Base-by-base conservation (phyloP, 2,797 vertebrate genomes). In the Etheostoma nigrum region DNA sequence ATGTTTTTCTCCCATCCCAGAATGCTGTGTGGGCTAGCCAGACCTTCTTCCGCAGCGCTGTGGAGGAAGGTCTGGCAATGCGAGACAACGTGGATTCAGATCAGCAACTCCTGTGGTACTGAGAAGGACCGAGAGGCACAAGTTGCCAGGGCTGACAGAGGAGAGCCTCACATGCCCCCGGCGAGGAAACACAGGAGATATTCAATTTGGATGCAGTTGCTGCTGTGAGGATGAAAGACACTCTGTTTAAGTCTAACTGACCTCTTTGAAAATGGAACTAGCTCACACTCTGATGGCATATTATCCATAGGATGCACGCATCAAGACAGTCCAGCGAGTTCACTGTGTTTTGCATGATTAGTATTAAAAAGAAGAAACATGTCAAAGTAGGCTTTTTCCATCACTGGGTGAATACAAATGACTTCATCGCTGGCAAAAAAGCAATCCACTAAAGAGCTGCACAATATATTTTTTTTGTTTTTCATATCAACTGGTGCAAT, bases 201-300 rank as follows among this genome's bases (percentile, higher is more conserved):
- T 58, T 74, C 27, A 27, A 61, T 81, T 71, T 23, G 63, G 19
- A 77, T 77, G 73, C 69, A 72, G 74, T 67, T 59, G 70, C 44
- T 48, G 74, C 58, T 33, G 58, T 47, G 49, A 76, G 19, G 44
- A 44, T n/a, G 25, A 75, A 63, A 78, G 25, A 49, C 47, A 42
- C 33, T 51, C 23, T 63, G 54, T 44, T 25, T 23, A 60, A 42
- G 45, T 25, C 18, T 19, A 25, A 30, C 23, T 21, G 61, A 76
- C 53, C 53, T 25, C 33, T 42, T 16, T 23, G 18, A 53, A 36
- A 45, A 71, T 5, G 21, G 12, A 12, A 74, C 51, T 25, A 45
- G 11, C 33, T 51, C 74, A 45, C 23, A 40, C 19, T 57, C 33
- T 14, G 19, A 63, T 51, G 52, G 49, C 40, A 40, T 61, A 58